Conservation (phyloP, 1,140 invertebrate species). For the Plodia interpunctella region DNA sequence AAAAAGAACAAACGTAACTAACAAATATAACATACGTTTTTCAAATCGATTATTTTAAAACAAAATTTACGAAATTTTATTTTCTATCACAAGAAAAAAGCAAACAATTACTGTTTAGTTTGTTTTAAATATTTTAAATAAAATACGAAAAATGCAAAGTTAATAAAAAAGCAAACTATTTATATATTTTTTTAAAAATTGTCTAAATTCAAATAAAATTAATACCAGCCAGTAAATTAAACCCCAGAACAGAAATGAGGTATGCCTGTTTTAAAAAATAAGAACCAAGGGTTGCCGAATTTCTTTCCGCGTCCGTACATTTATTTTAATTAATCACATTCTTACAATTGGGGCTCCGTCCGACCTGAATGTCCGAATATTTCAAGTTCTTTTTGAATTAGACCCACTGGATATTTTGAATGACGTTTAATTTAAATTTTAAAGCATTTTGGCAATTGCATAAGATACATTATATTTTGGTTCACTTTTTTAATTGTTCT, state of each 20-base stretch:
- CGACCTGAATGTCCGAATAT: constrained; percentile 69
- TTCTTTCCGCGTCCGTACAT: constrained; percentile 67
- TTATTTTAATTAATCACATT: constrained; percentile 75
- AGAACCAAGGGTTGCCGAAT: constrained; percentile 62
- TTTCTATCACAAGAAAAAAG: too few species aligned
- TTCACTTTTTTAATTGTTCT: too few species aligned
- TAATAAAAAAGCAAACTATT: not conserved
- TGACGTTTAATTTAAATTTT: too few species aligned
- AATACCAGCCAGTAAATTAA: constrained; percentile 58
- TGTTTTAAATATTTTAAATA: too few species aligned
- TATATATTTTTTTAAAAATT: too few species aligned
- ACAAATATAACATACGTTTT: too few species aligned
- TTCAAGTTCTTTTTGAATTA: constrained; percentile 41
- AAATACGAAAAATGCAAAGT: not conserved
- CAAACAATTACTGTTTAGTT: too few species aligned
- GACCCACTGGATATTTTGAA: constrained; percentile 5
- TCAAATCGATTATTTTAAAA: too few species aligned
- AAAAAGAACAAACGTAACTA: too few species aligned
- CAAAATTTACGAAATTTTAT: too few species aligned
- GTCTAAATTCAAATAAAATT: constrained; percentile 46
- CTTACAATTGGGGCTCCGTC: constrained; percentile 61
- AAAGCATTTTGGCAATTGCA: too few species aligned
- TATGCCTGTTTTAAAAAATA: constrained; percentile 63
- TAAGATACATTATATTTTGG: too few species aligned
- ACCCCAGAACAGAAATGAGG: constrained; percentile 54